Evolutionary conservation across 2,113 vertebrate genomes (phyloP), one percentile per base, ranked within the genome.

Genomic region (Hydrolagus affinis): DNA sequence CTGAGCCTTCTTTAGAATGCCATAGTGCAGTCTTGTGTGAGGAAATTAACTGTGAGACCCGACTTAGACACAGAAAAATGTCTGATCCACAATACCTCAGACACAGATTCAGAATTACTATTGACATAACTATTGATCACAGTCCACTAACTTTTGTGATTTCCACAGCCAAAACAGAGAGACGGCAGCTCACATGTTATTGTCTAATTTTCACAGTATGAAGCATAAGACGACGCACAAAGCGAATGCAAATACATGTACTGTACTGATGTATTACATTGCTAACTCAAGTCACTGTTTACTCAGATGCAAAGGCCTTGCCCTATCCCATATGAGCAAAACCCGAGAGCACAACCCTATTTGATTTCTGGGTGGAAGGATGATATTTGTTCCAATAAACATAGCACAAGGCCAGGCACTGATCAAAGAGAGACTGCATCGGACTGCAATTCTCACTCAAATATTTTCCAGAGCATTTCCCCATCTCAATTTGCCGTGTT

Each of bases 61-160:
- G 76, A 62, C 21, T 78, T 56, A 59, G 57, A 78, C 76, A 78
- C 56, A 28, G n/a, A 78, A 56, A 56, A 78, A 78, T 78, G 62
- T 21, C 76, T 78, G 76, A 78, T 28, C 76, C 28, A 25, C 25
- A 23, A 56, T 60, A 23, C 25, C 19, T 78, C 76, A 78, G 44
- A 78, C 44, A 77, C 56, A 78, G 62, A 78, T 78, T 62, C 76
- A 62, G 76, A 78, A 78, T 78, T 44, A 60, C 56, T 78, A 62
- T 59, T 78, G 76, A 59, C 76, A 78, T 59, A 60, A 62, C 11
- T 56, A 23, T 62, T 77, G 75, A 60, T 60, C 60, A 77, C 75
- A 78, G 57, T 78, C 60, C 76, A 78, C 62, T 56, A 59, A 78
- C 76, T 11, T 44, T 1, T 62, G 57, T 59, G 25, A 62, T 78